Evolutionary conservation across 2,797 vertebrate species (phyloP).

Genomic region (Morus bassanus): DNA sequence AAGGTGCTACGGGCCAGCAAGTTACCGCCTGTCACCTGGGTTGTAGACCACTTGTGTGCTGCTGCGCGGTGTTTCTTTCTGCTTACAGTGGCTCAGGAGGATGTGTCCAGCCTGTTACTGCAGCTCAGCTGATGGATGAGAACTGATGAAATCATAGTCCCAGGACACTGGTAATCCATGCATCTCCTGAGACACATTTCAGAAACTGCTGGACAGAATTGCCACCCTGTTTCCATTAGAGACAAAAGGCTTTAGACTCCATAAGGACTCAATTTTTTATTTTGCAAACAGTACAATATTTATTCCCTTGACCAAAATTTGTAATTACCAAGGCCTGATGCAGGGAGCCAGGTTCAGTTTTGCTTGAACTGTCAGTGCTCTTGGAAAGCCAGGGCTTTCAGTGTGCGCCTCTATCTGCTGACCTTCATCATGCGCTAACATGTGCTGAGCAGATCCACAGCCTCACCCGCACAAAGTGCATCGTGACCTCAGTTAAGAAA

Average conservation of each 20-base stretch:
- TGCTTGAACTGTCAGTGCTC: neutral
- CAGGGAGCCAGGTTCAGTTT: neutral
- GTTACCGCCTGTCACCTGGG: neutral
- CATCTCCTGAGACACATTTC: neutral
- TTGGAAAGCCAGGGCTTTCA: neutral
- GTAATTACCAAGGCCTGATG: neutral
- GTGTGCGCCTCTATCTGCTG: neutral
- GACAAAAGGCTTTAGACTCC: neutral
- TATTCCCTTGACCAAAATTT: neutral
- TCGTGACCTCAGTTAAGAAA: slow-evolving; percentile 65
- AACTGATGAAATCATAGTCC: neutral
- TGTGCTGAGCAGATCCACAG: slow-evolving; percentile 30
- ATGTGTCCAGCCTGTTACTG: neutral
- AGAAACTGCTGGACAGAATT: neutral
- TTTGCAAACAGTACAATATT: neutral
- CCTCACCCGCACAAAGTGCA: slow-evolving; percentile 7
- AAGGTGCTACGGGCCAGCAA: accelerated
- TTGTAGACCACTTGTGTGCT: neutral
- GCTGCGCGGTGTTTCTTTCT: neutral
- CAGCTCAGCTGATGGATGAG: neutral
- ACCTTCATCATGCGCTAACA: neutral
- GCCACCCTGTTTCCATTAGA: neutral
- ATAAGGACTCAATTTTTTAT: neutral
- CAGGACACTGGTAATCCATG: neutral
- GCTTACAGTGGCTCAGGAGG: neutral